Base-by-base conservation (phyloP, 2,797 vertebrate genomes). In the Amniataba percoides region DNA sequence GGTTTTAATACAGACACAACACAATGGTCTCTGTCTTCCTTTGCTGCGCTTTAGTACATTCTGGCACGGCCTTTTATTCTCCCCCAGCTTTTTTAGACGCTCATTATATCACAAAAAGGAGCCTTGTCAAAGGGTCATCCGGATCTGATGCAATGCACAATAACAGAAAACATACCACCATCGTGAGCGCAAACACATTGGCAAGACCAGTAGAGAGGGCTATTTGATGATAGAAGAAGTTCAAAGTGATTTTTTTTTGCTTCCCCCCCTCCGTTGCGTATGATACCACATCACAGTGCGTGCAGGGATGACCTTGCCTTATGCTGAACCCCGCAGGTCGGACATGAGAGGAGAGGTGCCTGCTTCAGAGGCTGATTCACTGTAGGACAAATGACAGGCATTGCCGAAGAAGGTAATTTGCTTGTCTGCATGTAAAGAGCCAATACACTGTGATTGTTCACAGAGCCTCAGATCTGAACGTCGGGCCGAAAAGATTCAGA, bases 141-240 rank as follows among this genome's bases (percentile, higher is more conserved):
- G 53, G 91, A 82, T 88, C 90, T 91, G 92, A 95, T 90, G 93
- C 89, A 92, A 93, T 80, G 89, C 78, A 70, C 84, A 93, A 89
- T 95, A 96, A 95, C 90, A 92, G 88, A 93, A 94, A 96, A 93
- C 94, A 95, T 92, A 78, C 76, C 84, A 81, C 86, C 78, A 71
- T 65, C 36, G 36, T 87, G 88, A 93, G 90, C 81, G 60, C 90
- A 87, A 92, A 87, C 92, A 91, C 87, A 83, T 88, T 93, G 89
- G 82, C 88, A 90, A 84, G 91, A 93, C 82, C 70, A 84, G 81
- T 74, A 84, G 77, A 88, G 74, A 73, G 42, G 73, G 48, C 68
- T 82, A 85, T 84, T 81, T 82, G 89, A 93, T 92, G 90, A 92
- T 86, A 89, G 82, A 88, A 82, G 79, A 87, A 92, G 93, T 94